phyloP scores from a whole-genome alignment of 1,140 invertebrate species.

The Panulirus ornatus region DNA sequence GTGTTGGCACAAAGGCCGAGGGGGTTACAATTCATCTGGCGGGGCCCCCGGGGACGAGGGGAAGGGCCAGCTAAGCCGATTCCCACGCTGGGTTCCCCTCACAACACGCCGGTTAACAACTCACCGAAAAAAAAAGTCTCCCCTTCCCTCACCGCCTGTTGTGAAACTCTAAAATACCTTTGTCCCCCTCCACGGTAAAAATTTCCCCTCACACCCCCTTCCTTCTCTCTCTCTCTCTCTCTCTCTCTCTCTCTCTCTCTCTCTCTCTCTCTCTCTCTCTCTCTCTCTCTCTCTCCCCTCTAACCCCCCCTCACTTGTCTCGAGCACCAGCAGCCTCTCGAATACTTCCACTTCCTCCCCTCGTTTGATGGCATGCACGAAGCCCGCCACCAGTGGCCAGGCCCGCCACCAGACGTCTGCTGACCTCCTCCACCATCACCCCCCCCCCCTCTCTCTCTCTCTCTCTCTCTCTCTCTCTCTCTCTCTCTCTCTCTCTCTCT shows the following conservation, averaged over 20 bases:
- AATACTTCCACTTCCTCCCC: slow-evolving; percentile 62
- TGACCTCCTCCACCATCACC: no score
- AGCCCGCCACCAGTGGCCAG: neutral
- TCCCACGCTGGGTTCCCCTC: slow-evolving; percentile 59
- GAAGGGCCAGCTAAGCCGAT: slow-evolving; percentile 59
- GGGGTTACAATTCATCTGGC: slow-evolving; percentile 63
- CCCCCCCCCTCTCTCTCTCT: no score
- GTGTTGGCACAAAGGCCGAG: slow-evolving; percentile 49
- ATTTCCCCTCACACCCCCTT: slow-evolving; percentile 7
- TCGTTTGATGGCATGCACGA: slow-evolving; percentile 50
- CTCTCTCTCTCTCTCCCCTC: slow-evolving; percentile 32
- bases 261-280: slow-evolving; percentile 24
- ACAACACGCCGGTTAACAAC: slow-evolving; percentile 47
- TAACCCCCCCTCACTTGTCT: slow-evolving; percentile 29
- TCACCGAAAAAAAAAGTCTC: neutral
- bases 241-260: neutral
- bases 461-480: no score
- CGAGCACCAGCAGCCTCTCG: slow-evolving; percentile 3
- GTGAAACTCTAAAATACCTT: slow-evolving; percentile 57
- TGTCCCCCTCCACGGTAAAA: slow-evolving; percentile 35
- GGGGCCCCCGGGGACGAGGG: slow-evolving; percentile 50
- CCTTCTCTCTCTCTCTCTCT: neutral
- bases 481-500: no score
- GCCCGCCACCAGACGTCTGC: neutral
- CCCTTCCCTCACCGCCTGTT: slow-evolving; percentile 42